These are phyloP conservation scores for Leptatherina wallacei DNA, from an alignment of 2,797 vertebrate species.

Conservation along the genomic window DNA sequence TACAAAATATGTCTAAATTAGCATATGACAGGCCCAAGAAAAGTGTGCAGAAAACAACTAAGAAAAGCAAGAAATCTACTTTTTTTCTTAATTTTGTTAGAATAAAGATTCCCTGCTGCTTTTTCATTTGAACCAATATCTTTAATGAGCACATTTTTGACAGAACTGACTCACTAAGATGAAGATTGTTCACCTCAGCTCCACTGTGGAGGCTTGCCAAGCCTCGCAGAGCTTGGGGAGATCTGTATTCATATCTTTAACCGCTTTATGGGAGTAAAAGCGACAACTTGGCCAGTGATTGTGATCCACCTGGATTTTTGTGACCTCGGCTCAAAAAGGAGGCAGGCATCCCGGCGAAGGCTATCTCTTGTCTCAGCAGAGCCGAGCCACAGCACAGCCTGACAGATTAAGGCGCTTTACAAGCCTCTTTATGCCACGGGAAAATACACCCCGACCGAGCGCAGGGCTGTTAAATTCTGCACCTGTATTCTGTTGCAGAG, in stretches of 20 bases:
- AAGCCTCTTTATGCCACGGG: conserved; percentile 63
- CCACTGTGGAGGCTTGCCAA: conserved; percentile 45
- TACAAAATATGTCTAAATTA: neutral
- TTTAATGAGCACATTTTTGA: conserved; percentile 1
- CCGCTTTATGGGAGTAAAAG: conserved; percentile 43
- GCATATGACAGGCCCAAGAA: neutral
- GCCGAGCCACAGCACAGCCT: conserved; percentile 41
- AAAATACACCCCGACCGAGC: conserved; percentile 42
- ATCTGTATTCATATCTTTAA: conserved; percentile 58
- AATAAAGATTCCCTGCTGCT: neutral
- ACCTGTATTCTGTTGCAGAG: conserved; percentile 79
- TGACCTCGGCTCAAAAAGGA: conserved; percentile 56
- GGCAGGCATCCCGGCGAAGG: conserved; percentile 32
- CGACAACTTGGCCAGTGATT: conserved; percentile 44
- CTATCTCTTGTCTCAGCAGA: conserved; percentile 46
- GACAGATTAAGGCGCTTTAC: conserved; percentile 68
- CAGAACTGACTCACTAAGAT: conserved; percentile 22
- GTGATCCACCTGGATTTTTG: conserved; percentile 66
- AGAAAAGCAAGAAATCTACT: neutral
- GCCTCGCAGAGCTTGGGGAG: conserved; percentile 34
- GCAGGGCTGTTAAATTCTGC: conserved; percentile 67
- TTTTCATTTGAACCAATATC: neutral
- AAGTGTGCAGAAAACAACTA: neutral
- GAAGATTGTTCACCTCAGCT: conserved; percentile 40
- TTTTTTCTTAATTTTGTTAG: neutral